Evolutionary conservation across 1,140 invertebrate species (phyloP).

Genomic region (Lysiphlebus fabarum): DNA sequence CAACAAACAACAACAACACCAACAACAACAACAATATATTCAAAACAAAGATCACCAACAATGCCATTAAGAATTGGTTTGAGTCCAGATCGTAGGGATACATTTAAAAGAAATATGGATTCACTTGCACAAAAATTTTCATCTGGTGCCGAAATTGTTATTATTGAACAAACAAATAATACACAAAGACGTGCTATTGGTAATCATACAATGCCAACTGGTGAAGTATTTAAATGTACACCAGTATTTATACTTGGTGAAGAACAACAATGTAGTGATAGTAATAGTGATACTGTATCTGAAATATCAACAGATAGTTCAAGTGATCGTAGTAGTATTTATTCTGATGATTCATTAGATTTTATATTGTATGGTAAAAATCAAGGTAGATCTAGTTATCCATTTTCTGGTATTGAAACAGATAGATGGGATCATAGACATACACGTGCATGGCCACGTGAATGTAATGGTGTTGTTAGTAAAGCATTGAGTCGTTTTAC

Average conservation of each 20-base stretch:
- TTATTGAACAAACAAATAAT: slow-evolving; percentile 36
- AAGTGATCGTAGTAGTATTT: slow-evolving; percentile 59
- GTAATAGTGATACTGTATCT: slow-evolving; percentile 57
- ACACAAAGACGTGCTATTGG: slow-evolving; percentile 46
- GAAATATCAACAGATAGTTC: slow-evolving; percentile 61
- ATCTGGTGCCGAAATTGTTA: slow-evolving; percentile 43
- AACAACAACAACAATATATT: background rate
- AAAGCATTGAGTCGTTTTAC: slow-evolving; percentile 55
- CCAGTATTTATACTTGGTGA: slow-evolving; percentile 56
- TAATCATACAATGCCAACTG: slow-evolving; percentile 54
- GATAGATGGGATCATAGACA: slow-evolving; percentile 44
- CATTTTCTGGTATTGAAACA: slow-evolving; percentile 41
- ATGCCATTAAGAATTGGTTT: slow-evolving; percentile 42
- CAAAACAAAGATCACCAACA: slow-evolving; percentile 13
- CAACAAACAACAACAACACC: slow-evolving; percentile 5
- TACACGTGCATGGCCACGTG: slow-evolving; percentile 48
- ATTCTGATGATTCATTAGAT: slow-evolving; percentile 57
- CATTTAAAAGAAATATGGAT: slow-evolving; percentile 55
- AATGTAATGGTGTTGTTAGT: slow-evolving; percentile 55
- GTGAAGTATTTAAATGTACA: slow-evolving; percentile 56
- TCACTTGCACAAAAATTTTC: slow-evolving; percentile 52
- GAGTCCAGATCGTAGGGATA: slow-evolving; percentile 51
- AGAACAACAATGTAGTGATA: slow-evolving; percentile 55
- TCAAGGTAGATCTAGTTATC: slow-evolving; percentile 47
- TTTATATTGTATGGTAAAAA: slow-evolving; percentile 50